Conservation (phyloP, 2,888 invertebrate genomes). For the Scotopteryx bipunctaria region DNA sequence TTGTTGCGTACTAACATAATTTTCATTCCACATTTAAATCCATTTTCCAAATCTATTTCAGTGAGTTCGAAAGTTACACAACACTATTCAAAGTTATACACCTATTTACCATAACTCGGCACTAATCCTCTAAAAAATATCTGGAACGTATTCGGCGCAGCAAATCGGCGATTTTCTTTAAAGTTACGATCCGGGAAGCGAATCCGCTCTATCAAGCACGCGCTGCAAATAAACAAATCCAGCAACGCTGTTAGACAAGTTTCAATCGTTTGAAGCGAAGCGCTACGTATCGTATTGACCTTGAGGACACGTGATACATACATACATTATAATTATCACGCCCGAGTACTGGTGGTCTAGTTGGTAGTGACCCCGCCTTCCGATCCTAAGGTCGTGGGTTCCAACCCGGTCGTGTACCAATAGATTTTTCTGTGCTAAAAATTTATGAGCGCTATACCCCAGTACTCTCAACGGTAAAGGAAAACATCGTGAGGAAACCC, state of each 20-base stretch:
- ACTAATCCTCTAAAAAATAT: slow-evolving; percentile 28
- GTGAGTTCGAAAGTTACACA: slow-evolving; percentile 5
- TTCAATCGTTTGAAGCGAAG: not conserved
- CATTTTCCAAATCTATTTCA: slow-evolving; percentile 5
- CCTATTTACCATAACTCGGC: slow-evolving; percentile 20
- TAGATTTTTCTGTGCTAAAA: too few relatives aligned
- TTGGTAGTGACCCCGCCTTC: too few relatives aligned
- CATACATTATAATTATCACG: too few relatives aligned
- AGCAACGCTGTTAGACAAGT: not conserved
- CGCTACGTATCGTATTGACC: not conserved
- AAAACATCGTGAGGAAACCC: too few relatives aligned
- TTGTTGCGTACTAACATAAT: not conserved
- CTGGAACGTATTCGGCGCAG: slow-evolving; percentile 23
- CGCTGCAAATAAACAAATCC: slow-evolving; percentile 49
- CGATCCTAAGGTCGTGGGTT: too few relatives aligned
- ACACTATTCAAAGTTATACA: slow-evolving; percentile 13
- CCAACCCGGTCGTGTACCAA: too few relatives aligned
- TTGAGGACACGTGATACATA: too few relatives aligned
- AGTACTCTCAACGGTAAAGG: too few relatives aligned
- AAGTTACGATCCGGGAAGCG: slow-evolving; percentile 71
- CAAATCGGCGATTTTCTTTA: slow-evolving; percentile 36
- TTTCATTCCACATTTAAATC: not conserved
- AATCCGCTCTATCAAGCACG: slow-evolving; percentile 64
- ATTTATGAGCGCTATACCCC: too few relatives aligned
- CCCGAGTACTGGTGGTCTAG: too few relatives aligned